A percentile compares a stretch with the other conserved stretches of the same genome.
phyloP scores from a whole-genome alignment of 2,797 vertebrate genomes.

The Coreius guichenoti region DNA sequence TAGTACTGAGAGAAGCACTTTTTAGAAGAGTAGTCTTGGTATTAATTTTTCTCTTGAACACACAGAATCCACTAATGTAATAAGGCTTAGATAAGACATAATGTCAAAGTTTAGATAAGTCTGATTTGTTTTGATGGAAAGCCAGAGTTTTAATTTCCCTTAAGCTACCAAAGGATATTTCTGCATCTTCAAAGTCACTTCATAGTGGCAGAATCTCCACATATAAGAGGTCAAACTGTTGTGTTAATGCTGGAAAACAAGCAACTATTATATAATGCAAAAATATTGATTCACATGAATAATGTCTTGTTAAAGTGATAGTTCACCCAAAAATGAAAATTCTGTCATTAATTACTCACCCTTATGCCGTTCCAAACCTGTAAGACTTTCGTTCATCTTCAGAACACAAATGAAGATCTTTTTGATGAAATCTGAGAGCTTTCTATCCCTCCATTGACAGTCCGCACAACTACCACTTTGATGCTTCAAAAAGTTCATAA shows the following conservation, averaged over 20 bases:
- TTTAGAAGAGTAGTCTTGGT: constrained; percentile 31
- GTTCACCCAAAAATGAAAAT: too few species aligned
- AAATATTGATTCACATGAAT: not conserved
- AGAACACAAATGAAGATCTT: too few species aligned
- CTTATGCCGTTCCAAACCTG: too few species aligned
- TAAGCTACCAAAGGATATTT: not conserved
- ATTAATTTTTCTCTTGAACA: constrained; percentile 42
- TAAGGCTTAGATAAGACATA: constrained; percentile 23
- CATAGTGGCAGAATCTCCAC: not conserved
- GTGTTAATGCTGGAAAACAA: not conserved
- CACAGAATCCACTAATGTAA: constrained; percentile 20
- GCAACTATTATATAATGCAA: not conserved
- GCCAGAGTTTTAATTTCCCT: not conserved
- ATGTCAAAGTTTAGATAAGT: constrained; percentile 13
- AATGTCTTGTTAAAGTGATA: not conserved
- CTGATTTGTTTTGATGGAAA: not conserved
- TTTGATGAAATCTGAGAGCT: too few species aligned
- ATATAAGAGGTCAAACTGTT: not conserved
- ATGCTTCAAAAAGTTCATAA: too few species aligned
- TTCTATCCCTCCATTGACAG: too few species aligned
- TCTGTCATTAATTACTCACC: too few species aligned
- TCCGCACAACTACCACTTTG: too few species aligned
- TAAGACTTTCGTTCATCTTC: too few species aligned
- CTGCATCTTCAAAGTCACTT: not conserved
- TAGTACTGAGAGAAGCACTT: constrained; percentile 26